Evolutionary conservation across 2,113 vertebrate species (phyloP).

Genomic region (Microcebus lehilahytsara): DNA sequence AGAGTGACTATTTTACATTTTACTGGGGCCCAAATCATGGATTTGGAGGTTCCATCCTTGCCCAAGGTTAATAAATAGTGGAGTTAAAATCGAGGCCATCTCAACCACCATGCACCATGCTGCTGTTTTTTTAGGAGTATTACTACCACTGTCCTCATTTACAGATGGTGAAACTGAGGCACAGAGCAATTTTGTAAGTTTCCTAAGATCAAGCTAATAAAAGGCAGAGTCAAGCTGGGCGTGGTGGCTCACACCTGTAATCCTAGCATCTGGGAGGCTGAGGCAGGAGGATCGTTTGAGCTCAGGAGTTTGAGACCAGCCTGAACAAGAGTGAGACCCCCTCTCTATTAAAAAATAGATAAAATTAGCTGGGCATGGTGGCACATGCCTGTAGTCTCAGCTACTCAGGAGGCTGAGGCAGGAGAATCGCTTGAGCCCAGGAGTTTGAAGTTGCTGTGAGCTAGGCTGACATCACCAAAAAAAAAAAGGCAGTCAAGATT

Average conservation of each 20-base stretch:
- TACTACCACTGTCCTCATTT: not conserved
- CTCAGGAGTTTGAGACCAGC: too few relatives aligned
- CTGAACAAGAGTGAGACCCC: too few relatives aligned
- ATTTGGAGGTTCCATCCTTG: not conserved
- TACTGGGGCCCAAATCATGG: not conserved
- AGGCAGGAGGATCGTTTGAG: too few relatives aligned
- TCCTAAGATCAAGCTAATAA: not conserved
- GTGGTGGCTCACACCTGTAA: too few relatives aligned
- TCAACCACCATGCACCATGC: not conserved
- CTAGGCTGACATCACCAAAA: too few relatives aligned
- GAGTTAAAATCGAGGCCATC: not conserved
- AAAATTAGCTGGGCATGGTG: too few relatives aligned
- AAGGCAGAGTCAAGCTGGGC: not conserved
- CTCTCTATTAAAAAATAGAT: too few relatives aligned
- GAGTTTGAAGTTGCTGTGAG: too few relatives aligned
- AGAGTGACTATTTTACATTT: not conserved
- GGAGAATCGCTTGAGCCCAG: too few relatives aligned
- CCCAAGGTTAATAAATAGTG: not conserved
- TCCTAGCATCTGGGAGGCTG: too few relatives aligned
- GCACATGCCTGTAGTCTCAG: too few relatives aligned
- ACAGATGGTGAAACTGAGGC: not conserved
- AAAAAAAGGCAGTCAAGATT: not conserved
- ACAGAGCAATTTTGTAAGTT: not conserved
- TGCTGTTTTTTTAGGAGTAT: not conserved
- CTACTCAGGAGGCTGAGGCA: too few relatives aligned